Percentiles rank a stretch among this genome's conserved stretches.
These are phyloP conservation scores for Serripes groenlandicus DNA, from an alignment of 2,888 invertebrate species.

Conservation along the genomic window DNA sequence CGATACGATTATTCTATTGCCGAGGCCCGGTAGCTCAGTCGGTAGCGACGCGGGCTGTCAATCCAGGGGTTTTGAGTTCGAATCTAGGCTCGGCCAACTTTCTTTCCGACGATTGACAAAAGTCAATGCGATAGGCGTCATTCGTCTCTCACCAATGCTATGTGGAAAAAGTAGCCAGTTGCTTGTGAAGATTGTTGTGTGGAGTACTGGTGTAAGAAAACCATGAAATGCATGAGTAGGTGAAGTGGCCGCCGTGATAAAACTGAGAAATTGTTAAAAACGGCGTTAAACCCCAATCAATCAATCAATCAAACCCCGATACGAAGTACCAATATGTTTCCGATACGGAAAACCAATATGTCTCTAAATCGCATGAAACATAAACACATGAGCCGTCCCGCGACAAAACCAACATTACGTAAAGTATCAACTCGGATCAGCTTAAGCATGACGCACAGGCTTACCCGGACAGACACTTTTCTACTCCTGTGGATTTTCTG, in stretches of 20 bases:
- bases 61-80: neutral
- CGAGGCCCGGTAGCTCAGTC: neutral
- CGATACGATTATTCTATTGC: no score
- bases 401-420: no score
- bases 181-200: neutral
- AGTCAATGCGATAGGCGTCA: neutral
- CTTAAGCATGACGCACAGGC: no score
- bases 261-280: neutral
- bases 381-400: no score
- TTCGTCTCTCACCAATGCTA: neutral
- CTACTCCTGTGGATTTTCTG: no score
- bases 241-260: neutral
- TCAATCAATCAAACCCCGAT: neutral
- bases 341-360: no score
- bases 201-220: neutral
- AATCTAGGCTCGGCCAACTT: neutral
- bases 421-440: no score
- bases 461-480: no score
- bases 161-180: neutral
- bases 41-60: neutral
- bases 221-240: neutral
- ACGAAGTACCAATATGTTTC: no score
- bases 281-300: neutral
- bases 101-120: neutral
- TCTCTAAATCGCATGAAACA: no score